Percentiles rank a stretch among this genome's conserved stretches.
phyloP scores from a whole-genome alignment of 1,140 invertebrate species.

The Ephestia elutella region DNA sequence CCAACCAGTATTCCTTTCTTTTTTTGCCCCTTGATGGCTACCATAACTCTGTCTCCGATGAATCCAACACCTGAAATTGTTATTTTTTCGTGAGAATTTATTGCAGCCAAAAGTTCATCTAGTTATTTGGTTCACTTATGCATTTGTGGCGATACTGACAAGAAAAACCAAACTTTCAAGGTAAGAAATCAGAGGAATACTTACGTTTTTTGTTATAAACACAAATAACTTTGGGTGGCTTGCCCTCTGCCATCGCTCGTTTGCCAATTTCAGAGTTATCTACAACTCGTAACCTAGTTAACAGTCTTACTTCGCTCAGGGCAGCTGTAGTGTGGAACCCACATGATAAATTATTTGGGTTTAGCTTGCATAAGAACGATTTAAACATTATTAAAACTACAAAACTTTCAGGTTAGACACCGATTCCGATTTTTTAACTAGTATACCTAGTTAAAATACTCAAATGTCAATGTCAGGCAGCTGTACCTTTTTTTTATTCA shows the following conservation, averaged over 20 bases:
- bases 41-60: slow-evolving; percentile 90
- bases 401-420: slow-evolving; percentile 28
- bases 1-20: slow-evolving; percentile 97
- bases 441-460: too few species aligned
- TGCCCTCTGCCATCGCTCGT: slow-evolving; percentile 93
- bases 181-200: slow-evolving; percentile 15
- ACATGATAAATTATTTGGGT: slow-evolving; percentile 19
- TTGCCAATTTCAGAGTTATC: slow-evolving; percentile 97
- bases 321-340: slow-evolving; percentile 76
- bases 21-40: slow-evolving; percentile 98
- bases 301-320: slow-evolving; percentile 79
- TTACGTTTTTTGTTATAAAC: slow-evolving; percentile 86
- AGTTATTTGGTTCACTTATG: too few species aligned
- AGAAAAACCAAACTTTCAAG: neutral
- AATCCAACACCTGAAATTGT: slow-evolving; percentile 64
- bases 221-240: slow-evolving; percentile 91
- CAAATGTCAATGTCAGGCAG: too few species aligned
- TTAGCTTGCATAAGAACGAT: slow-evolving; percentile 40
- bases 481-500: too few species aligned
- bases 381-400: slow-evolving; percentile 42
- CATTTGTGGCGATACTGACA: neutral
- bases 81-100: neutral
- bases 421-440: too few species aligned
- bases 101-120: too few species aligned
- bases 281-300: slow-evolving; percentile 90